Evolutionary conservation across 2,888 invertebrate species (phyloP).

Genomic region (Lissocephala sabroskyi): DNA sequence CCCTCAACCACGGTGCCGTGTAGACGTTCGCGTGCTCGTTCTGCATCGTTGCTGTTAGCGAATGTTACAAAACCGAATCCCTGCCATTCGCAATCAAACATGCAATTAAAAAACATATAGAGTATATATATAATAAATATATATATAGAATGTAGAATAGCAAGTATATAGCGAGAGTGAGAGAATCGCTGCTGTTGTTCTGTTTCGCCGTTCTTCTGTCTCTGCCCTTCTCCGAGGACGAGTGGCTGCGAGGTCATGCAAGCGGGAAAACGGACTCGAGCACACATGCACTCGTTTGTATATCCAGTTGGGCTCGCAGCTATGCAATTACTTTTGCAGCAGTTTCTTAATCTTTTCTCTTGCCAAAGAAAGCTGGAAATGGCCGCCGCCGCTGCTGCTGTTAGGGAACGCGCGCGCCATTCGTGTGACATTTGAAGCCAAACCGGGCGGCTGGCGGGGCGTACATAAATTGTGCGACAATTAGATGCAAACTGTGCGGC

Average conservation of each 20-base stretch:
- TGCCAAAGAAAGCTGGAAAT: too few species aligned
- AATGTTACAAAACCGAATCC: conserved; percentile 99
- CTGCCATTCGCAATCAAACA: conserved; percentile 77
- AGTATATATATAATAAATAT: conserved; percentile 46
- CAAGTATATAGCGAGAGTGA: conserved; percentile 16
- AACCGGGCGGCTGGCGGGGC: too few species aligned
- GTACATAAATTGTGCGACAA: conserved; percentile 61
- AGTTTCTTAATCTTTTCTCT: too few species aligned
- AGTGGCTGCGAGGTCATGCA: too few species aligned
- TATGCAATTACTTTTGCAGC: conserved; percentile 51
- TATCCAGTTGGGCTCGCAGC: too few species aligned
- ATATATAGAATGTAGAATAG: conserved; percentile 2
- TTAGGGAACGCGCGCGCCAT: too few species aligned
- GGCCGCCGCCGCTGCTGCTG: too few species aligned
- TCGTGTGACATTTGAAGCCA: too few species aligned
- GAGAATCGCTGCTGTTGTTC: background rate
- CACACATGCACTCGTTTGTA: too few species aligned
- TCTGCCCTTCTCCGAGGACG: background rate
- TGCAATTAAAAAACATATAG: conserved; percentile 66
- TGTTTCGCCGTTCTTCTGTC: too few species aligned
- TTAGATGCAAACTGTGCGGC: conserved; percentile 28
- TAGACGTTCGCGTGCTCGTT: conserved; percentile 99
- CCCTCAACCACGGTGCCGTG: conserved; percentile 99
- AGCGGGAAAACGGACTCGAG: too few species aligned
- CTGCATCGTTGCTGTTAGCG: conserved; percentile 99